Base-by-base conservation (phyloP, 2,888 invertebrate genomes). In the Nipponacmea schrenckii region DNA sequence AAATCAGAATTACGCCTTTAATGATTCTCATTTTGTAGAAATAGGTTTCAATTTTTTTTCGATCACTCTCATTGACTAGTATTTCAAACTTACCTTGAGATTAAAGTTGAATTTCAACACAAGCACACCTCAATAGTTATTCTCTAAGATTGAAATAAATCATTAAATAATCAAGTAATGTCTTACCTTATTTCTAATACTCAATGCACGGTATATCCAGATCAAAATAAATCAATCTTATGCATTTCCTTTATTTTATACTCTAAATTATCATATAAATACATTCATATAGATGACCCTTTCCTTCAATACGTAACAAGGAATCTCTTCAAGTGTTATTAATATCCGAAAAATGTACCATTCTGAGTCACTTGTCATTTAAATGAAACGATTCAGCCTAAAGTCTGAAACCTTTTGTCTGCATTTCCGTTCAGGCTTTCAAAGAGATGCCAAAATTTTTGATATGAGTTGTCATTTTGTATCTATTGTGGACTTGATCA, bases 261-360 rank as follows among this genome's bases (percentile, higher is more conserved):
- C 56, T 24, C 20, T 24, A 2, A 24, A 20, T 24, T 56, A 56
- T 56, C 56, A 56, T 24, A 20, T 56, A 56, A 24, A 56, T 24
- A 56, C 56, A 56, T 56, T 56, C 20, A 56, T 56, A 56, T 20
- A 56, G 20, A 24, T 24, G 39, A 10, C 24, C 24, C 12, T 56
- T 20, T 56, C 56, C 10, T 24, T 15, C 10, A 24, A 56, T 56
- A 56, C 56, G 56, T 56, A 56, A 56, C 56, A 56, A 24, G 20
- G 56, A 56, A 56, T 20, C 56, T 56, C 24, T 56, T 56, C 56
- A 56, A 56, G 56, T 56, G 56, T 56, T 56, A 8, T 56, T 56
- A 56, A 56, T 56, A 56, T 56, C 56, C 56, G 56, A 24, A 24
- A 56, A 56, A 20, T 24, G 24, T 56, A 56, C 20, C 56, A 56